Conservation (phyloP, 2,888 invertebrate genomes). For the Lampropteryx suffumata region DNA sequence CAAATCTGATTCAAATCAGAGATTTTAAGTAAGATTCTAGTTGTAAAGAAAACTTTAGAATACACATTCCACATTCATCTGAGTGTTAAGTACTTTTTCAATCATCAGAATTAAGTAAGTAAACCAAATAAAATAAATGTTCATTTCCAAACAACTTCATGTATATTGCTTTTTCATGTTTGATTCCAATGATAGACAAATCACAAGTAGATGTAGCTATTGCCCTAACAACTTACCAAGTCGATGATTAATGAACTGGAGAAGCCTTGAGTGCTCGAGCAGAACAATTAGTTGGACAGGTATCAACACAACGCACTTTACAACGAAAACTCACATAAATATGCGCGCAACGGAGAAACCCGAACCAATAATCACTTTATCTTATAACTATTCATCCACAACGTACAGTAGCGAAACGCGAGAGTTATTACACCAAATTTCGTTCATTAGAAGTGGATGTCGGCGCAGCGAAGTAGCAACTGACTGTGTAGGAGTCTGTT, state of each 20-base stretch:
- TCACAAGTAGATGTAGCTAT: background rate
- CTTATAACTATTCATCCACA: slow-evolving; percentile 36
- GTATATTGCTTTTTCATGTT: too few species aligned
- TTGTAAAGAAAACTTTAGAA: too few species aligned
- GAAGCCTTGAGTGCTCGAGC: slow-evolving; percentile 11
- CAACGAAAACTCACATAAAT: slow-evolving; percentile 10
- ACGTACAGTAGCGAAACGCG: slow-evolving; percentile 33
- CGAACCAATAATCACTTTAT: slow-evolving; percentile 33
- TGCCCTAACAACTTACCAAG: slow-evolving; percentile 18
- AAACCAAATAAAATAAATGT: too few species aligned
- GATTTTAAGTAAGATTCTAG: too few species aligned
- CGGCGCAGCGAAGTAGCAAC: slow-evolving; percentile 50
- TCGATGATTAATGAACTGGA: slow-evolving; percentile 1
- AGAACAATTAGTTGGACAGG: slow-evolving; percentile 9
- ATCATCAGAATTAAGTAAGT: too few species aligned
- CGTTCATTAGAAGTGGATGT: slow-evolving; percentile 52
- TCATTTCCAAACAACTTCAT: too few species aligned
- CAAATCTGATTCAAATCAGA: too few species aligned
- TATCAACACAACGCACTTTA: slow-evolving; percentile 14
- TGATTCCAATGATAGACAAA: too few species aligned
- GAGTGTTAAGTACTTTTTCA: too few species aligned
- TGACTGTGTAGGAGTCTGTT: slow-evolving; percentile 71
- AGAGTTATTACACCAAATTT: slow-evolving; percentile 50
- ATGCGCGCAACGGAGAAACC: slow-evolving; percentile 15
- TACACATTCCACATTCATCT: too few species aligned